Evolutionary conservation across 2,113 vertebrate species (phyloP).

Genomic region (Elaphurus davidianus): DNA sequence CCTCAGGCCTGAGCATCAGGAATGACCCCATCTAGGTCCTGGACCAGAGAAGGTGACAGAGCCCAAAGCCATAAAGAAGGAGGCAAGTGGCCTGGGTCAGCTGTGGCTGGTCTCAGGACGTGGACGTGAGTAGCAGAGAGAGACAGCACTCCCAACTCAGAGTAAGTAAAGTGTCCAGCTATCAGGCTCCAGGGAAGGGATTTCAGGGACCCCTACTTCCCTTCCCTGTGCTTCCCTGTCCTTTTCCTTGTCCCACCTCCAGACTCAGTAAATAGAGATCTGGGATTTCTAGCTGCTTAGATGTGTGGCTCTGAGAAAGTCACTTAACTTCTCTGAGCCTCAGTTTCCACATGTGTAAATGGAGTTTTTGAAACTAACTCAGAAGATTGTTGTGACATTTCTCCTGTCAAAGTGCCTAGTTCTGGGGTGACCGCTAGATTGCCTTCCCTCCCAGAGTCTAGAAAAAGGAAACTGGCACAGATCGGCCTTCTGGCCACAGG

Average conservation of each 20-base stretch:
- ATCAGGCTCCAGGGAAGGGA: not conserved
- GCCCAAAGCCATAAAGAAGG: not conserved
- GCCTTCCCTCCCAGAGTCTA: not conserved
- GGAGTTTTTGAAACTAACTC: not conserved
- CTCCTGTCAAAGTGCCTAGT: not conserved
- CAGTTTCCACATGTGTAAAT: not conserved
- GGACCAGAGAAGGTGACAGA: not conserved
- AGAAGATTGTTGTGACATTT: not conserved
- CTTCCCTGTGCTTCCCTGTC: not conserved
- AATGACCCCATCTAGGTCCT: not conserved
- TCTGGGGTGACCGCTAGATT: not conserved
- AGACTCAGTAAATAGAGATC: not conserved
- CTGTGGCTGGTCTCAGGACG: not conserved
- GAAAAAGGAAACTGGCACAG: not conserved
- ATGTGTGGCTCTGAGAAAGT: not conserved
- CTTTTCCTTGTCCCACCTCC: not conserved
- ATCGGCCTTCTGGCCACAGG: not conserved
- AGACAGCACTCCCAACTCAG: not conserved
- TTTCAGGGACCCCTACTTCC: not conserved
- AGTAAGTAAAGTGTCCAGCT: not conserved
- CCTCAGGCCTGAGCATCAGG: not conserved
- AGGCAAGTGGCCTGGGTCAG: not conserved
- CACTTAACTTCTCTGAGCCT: constrained; percentile 10
- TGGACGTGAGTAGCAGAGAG: not conserved
- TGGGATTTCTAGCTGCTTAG: not conserved